Evolutionary conservation across 2,113 vertebrate species (phyloP).

Genomic region (Benthochromis sp.): DNA sequence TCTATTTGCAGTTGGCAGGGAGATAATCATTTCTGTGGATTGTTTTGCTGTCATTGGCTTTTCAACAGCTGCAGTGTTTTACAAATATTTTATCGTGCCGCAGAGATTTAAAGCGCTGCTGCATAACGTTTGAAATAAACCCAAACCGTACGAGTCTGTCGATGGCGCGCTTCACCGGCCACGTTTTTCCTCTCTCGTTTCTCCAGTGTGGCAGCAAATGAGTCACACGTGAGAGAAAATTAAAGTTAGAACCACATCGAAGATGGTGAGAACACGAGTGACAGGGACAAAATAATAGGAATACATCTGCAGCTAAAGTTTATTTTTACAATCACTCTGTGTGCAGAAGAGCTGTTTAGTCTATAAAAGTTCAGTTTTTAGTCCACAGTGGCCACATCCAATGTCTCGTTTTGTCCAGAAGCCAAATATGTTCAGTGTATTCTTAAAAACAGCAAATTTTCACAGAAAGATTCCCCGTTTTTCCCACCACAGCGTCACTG

Average conservation of each 20-base stretch:
- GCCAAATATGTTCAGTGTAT: background rate
- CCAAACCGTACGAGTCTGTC: background rate
- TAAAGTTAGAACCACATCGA: background rate
- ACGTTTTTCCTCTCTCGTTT: background rate
- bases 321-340: background rate
- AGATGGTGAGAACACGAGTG: too few relatives aligned
- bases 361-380: background rate
- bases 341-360: background rate
- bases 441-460: rapidly evolving
- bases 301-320: background rate
- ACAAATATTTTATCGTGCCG: background rate
- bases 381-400: background rate
- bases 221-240: background rate
- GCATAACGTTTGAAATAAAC: background rate
- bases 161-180: background rate
- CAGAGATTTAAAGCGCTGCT: background rate
- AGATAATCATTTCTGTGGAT: background rate
- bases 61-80: background rate
- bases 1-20: background rate
- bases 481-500: rapidly evolving
- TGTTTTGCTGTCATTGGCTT: background rate
- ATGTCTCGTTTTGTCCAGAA: background rate
- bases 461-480: rapidly evolving
- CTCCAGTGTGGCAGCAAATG: background rate
- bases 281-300: background rate